Evolutionary conservation across 2,888 invertebrate species (phyloP).

Genomic region (Leistus spinibarbis): DNA sequence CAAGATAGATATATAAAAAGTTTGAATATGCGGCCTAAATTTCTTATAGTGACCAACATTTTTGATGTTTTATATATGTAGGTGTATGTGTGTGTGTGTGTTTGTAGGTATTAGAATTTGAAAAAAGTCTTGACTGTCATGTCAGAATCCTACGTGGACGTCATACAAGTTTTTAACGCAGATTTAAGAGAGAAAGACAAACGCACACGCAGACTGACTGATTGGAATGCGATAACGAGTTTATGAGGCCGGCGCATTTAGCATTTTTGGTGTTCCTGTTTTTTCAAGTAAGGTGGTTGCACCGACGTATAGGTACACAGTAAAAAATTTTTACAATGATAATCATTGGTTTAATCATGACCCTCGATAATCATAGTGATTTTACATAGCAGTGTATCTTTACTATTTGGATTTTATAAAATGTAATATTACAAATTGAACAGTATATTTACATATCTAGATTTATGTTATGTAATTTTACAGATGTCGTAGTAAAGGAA

Average conservation of each 20-base stretch:
- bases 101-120: neutral
- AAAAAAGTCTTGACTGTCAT: neutral
- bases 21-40: too few relatives aligned
- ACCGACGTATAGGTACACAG: neutral
- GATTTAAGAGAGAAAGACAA: neutral
- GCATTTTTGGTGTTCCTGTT: slow-evolving; percentile 5
- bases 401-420: too few relatives aligned
- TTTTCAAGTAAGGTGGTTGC: neutral
- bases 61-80: neutral
- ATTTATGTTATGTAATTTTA: too few relatives aligned
- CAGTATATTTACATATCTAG: too few relatives aligned
- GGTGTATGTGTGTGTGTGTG: slow-evolving; percentile 19
- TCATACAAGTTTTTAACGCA: neutral
- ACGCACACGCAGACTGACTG: neutral
- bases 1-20: too few relatives aligned
- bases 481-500: too few relatives aligned
- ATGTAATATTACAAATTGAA: too few relatives aligned
- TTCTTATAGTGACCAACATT: too few relatives aligned
- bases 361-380: too few relatives aligned
- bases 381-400: too few relatives aligned
- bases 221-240: slow-evolving; percentile 2
- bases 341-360: too few relatives aligned
- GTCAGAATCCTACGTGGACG: neutral
- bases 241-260: neutral
- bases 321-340: too few relatives aligned